Evolutionary conservation across 2,888 invertebrate genomes (phyloP), one percentile per base, ranked within the genome.

Genomic region (Elaeidobius kamerunicus): DNA sequence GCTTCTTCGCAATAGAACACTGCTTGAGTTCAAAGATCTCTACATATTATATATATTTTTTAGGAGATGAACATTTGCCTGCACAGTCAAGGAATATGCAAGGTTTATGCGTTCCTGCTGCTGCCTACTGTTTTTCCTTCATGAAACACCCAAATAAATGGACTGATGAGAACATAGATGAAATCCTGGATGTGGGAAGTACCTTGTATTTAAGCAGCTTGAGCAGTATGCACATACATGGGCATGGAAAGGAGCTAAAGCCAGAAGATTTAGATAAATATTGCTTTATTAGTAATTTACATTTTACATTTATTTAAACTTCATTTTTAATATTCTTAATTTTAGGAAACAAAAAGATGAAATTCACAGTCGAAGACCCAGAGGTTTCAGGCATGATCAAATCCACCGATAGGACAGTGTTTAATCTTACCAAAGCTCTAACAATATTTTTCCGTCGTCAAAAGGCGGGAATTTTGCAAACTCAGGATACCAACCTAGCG

Each of bases 151-250:
- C 81, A 0, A 77, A 76, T 49, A 76, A 76, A 46, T 85, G 85
- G 85, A 78, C 76, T 0, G 74, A 78, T 63, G 78, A 78, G 55
- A 76, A 79, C 12, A 66, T 85, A 1, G 84, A 85, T 60, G 76
- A 78, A 55, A 71, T 82, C 16, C 59, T 82, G 2, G 77, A 78
- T 17, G 72, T 76, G 35, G 81, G 80, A 1, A 78, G 79, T 62
- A 68, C 70, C 42, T 75, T 81, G 70, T 80, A 67, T 39, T 12
- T 62, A 15, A 64, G 68, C 18, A 71, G 71, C 44, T 58, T 68
- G 4, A 61, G 61, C 2, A 59, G 57, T n/a, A 52, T 67, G 5
- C 70, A 71, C 49, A 61, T 67, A 18, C 71, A 72, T 38, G 60
- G 63, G 12, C 54, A 60, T 2, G 50, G 57, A 1, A 64, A 63